Conservation (phyloP, 1,140 invertebrate species). For the Diorhabda carinulata region DNA sequence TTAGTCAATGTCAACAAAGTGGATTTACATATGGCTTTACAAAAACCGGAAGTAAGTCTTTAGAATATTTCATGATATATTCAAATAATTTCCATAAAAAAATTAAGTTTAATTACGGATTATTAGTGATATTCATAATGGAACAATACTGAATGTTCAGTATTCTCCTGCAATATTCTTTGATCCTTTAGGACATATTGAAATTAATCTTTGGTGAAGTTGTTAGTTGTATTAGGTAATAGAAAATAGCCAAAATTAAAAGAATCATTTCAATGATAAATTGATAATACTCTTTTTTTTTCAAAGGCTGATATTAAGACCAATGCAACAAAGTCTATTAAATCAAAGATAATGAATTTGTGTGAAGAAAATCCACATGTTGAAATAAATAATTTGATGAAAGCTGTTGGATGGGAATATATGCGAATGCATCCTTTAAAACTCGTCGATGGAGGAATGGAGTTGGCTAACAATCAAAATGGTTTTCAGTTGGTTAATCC, state of each 20-base stretch:
- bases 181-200: too few species aligned
- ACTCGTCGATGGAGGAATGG: slow-evolving; percentile 64
- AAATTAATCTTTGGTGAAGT: too few species aligned
- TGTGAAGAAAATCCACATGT: slow-evolving; percentile 66
- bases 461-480: slow-evolving; percentile 63
- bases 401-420: slow-evolving; percentile 76
- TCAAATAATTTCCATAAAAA: too few species aligned
- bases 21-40: slow-evolving; percentile 62
- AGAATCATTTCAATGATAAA: too few species aligned
- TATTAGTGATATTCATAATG: too few species aligned
- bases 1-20: slow-evolving; percentile 78
- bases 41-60: slow-evolving; percentile 27
- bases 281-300: not conserved
- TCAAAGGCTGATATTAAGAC: slow-evolving; percentile 61
- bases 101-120: too few species aligned
- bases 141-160: too few species aligned
- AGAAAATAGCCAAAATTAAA: too few species aligned
- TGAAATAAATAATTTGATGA: slow-evolving; percentile 64
- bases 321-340: slow-evolving; percentile 76
- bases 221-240: too few species aligned
- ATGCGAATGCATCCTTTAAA: slow-evolving; percentile 65
- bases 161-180: too few species aligned
- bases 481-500: slow-evolving; percentile 84
- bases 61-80: not conserved
- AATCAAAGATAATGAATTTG: slow-evolving; percentile 77